A percentile compares a stretch with the other conserved stretches of the same genome.
Conservation (phyloP, 2,113 vertebrate species). For the Alces alces region DNA sequence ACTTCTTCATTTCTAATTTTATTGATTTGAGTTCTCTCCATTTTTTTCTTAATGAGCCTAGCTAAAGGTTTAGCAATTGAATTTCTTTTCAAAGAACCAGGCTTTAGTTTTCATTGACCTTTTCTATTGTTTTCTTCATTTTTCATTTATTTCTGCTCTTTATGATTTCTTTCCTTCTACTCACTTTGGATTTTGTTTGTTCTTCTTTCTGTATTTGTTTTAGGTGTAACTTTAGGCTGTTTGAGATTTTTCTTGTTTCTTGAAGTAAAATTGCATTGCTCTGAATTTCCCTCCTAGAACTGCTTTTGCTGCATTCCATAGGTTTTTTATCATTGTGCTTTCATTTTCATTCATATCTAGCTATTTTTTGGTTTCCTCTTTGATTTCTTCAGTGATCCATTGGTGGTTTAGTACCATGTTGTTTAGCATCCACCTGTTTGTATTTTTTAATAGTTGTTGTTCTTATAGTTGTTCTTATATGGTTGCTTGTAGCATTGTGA, state of each 20-base stretch:
- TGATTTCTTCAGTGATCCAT: not conserved
- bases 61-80: not conserved
- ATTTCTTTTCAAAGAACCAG: not conserved
- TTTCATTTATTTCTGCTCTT: not conserved
- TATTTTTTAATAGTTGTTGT: not conserved
- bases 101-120: not conserved
- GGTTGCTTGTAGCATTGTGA: not conserved
- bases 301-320: not conserved
- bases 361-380: not conserved
- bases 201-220: not conserved
- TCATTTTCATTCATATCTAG: not conserved
- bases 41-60: not conserved
- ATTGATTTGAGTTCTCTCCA: not conserved
- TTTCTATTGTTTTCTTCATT: not conserved
- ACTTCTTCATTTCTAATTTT: not conserved
- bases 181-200: not conserved
- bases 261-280: not conserved
- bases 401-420: not conserved
- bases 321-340: not conserved
- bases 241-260: not conserved
- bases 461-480: not conserved
- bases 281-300: not conserved
- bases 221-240: not conserved
- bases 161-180: not conserved
- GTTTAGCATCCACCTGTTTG: not conserved